phyloP scores from a whole-genome alignment of 2,888 invertebrate genomes.

The Aplocera efformata region DNA sequence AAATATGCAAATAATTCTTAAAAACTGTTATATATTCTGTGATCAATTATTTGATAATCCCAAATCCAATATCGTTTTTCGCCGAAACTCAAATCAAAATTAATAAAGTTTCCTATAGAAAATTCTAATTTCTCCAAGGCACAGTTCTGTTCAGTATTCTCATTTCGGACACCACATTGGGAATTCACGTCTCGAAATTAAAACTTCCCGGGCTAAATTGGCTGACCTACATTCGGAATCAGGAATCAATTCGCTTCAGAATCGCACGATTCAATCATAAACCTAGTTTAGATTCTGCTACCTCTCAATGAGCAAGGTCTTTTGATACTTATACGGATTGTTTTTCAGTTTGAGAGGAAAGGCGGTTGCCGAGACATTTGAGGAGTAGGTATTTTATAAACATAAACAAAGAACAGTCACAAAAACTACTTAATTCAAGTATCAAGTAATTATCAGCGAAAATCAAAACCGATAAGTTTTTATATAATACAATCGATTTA shows the following conservation, averaged over 20 bases:
- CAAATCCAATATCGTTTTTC: constrained; percentile 2
- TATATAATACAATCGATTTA: too few species aligned
- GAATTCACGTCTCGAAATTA: constrained; percentile 14
- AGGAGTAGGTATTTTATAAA: too few species aligned
- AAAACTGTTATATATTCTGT: too few species aligned
- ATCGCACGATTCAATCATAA: constrained; percentile 3
- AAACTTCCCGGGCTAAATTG: constrained; percentile 10
- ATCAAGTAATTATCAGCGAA: too few species aligned
- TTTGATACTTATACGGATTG: too few species aligned
- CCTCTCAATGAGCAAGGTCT: too few species aligned
- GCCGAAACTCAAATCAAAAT: constrained; percentile 2
- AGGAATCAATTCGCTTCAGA: constrained; percentile 8
- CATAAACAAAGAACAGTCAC: too few species aligned
- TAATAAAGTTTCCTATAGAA: constrained; percentile 11
- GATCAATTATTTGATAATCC: not conserved
- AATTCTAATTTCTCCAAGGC: constrained; percentile 8
- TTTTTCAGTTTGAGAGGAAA: too few species aligned
- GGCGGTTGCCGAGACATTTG: too few species aligned
- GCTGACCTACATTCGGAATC: constrained; percentile 8
- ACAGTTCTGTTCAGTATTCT: constrained; percentile 9
- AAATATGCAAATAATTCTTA: too few species aligned
- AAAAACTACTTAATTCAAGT: too few species aligned
- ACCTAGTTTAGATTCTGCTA: not conserved
- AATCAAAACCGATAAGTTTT: too few species aligned
- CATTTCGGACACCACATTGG: constrained; percentile 9